Base-by-base conservation (phyloP, 2,113 vertebrate species). In the Lophius piscatorius region DNA sequence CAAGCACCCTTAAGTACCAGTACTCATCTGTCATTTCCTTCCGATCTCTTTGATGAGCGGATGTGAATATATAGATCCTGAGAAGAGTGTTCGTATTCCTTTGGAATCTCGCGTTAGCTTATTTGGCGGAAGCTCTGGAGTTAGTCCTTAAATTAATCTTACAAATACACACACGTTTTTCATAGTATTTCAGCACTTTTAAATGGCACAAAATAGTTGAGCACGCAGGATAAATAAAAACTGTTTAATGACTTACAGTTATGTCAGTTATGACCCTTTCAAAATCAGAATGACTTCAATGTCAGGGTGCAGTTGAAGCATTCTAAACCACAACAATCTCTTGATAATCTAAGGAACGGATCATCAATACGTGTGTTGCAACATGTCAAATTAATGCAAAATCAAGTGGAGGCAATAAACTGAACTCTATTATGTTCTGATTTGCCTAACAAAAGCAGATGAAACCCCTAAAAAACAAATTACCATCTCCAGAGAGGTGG, bases 101-200 rank as follows among this genome's bases (percentile, higher is more conserved):
- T 35, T 35, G 21, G 39, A 49, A 24, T 70, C 18, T 39, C 2
- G 8, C 63, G 21, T 68, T 63, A 48, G 29, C 38, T 21, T 36
- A 71, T 55, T 77, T 39, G 56, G 61, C 64, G n/a, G 23, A 66
- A 34, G 23, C 35, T 62, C 26, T 2, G 33, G 26, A 72, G 46
- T 36, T 47, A 24, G 51, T 31, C 2, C 10, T 33, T 67, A 44
- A 70, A 80, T 72, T 70, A 66, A 70, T 63, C 24, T 57, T 10
- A 60, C 24, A 59, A 14, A 36, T 16, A 20, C 23, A 45, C 17
- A 54, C 38, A n/a, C n/a, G n/a, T n/a, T n/a, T n/a, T 33, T 9
- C 31, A 11, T 33, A 12, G 10, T 10, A 33, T 33, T 33, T 33
- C 1, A 9, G 11, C 9, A 47, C 20, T 29, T 54, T 34, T 55